Evolutionary conservation across 2,888 invertebrate species (phyloP), one percentile per base, ranked within the genome.

Genomic region (Coleophora flavipennella): DNA sequence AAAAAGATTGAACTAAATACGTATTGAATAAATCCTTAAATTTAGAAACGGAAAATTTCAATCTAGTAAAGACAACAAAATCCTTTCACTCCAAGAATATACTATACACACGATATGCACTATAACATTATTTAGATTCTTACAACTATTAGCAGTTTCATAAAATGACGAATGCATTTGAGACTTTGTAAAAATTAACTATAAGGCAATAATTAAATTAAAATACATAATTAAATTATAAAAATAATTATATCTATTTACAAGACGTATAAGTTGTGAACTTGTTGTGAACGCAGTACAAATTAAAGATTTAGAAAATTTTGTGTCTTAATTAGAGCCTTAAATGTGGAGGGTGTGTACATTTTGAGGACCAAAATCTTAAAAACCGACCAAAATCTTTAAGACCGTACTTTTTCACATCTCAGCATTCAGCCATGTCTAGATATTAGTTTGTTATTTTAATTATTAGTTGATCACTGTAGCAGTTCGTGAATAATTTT

Each of bases 151-250:
- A 13, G 28, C 32, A 33, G 8, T 57, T 56, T 62, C 63, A 55
- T 44, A 46, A 53, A 58, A 58, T 61, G 57, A 54, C 53, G 58
- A 55, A 55, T 51, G 54, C 50, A 62, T 62, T 63, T 62, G 56
- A 70, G 65, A 62, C 58, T 50, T 62, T 53, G 56, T 60, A 54
- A 66, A 68, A 20, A 69, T 54, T 54, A 62, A 65, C 57, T 70
- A n/a, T n/a, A 78, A 78, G 75, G 76, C 75, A 77, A 72, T 69
- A 66, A 57, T 65, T 53, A 54, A 48, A 59, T 55, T 44, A 33
- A 44, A 42, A 42, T 37, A 48, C 20, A 20, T 49, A 56, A 59
- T 61, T n/a, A n/a, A n/a, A 59, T 61, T 61, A 63, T 49, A 62
- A 51, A 55, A 59, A 59, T 59, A 65, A 58, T 38, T 31, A 6